Evolutionary conservation across 1,140 invertebrate genomes (phyloP).

Genomic region (Drosophila biarmipes): DNA sequence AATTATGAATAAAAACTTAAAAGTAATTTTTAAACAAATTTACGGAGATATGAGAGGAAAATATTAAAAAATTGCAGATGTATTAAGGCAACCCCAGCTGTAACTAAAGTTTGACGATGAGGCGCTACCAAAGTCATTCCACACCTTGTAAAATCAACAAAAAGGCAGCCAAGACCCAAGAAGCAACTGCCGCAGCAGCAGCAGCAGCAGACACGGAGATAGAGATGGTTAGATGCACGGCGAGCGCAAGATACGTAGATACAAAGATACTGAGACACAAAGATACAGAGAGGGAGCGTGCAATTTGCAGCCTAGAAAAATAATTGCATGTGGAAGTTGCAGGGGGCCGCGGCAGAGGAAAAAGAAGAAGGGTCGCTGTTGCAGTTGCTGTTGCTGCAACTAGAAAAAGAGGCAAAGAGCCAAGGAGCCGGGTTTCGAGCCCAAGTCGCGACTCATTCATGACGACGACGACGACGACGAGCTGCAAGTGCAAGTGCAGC

Average conservation of each 20-base stretch:
- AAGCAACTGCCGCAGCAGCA: slow-evolving; percentile 17
- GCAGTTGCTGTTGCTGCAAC: slow-evolving; percentile 7
- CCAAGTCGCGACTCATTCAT: slow-evolving; percentile 74
- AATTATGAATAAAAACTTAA: too few species aligned
- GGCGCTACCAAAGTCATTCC: slow-evolving; percentile 81
- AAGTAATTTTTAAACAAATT: too few species aligned
- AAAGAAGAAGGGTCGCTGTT: slow-evolving; percentile 13
- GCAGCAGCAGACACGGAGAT: slow-evolving; percentile 18
- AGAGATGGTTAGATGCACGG: slow-evolving; percentile 39
- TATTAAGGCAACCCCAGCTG: slow-evolving; percentile 23
- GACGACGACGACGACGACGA: slow-evolving; percentile 68
- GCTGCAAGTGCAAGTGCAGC: slow-evolving; percentile 80
- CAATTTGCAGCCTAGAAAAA: slow-evolving; percentile 81
- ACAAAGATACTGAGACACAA: slow-evolving; percentile 27
- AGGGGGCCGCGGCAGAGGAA: not conserved
- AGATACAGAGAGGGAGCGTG: slow-evolving; percentile 49
- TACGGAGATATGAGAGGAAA: not conserved
- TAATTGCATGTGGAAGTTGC: slow-evolving; percentile 71
- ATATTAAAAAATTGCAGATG: not conserved
- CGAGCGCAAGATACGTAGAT: slow-evolving; percentile 24
- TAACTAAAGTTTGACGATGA: slow-evolving; percentile 65
- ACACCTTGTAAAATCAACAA: slow-evolving; percentile 83
- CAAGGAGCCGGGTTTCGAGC: slow-evolving; percentile 39
- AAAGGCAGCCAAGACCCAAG: slow-evolving; percentile 64
- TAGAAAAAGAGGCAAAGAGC: slow-evolving; percentile 19